Conservation (phyloP, 2,113 vertebrate genomes). For the Suricata suricatta region DNA sequence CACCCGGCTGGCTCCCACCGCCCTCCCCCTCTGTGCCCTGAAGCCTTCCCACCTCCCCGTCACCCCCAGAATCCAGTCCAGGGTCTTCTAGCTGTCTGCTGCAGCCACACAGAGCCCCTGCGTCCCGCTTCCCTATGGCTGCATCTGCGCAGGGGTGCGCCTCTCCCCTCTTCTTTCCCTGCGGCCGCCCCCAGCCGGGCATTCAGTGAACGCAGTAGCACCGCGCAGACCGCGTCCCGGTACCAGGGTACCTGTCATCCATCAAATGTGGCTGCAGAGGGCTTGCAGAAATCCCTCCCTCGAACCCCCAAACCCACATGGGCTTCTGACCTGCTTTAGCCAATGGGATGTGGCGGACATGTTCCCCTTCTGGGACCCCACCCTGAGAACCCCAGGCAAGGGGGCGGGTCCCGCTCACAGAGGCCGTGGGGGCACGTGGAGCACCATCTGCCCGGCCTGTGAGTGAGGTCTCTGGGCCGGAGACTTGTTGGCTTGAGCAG, state of each 20-base stretch:
- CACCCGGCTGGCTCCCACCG: not conserved
- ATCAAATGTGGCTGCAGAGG: not conserved
- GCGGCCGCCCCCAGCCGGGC: not conserved
- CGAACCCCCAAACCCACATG: not conserved
- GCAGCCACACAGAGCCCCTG: not conserved
- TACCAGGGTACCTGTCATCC: not conserved
- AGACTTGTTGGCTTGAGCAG: not conserved
- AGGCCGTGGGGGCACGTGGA: not conserved
- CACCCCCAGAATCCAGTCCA: not conserved
- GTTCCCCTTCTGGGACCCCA: not conserved
- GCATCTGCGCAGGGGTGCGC: no score
- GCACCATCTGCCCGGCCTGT: not conserved
- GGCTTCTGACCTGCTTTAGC: not conserved
- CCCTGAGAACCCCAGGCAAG: not conserved
- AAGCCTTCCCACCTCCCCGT: no score
- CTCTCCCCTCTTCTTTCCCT: not conserved
- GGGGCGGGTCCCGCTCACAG: not conserved
- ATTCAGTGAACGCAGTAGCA: not conserved
- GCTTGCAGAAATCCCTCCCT: not conserved
- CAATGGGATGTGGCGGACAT: not conserved
- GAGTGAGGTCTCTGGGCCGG: not conserved
- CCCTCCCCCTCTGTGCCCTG: not conserved
- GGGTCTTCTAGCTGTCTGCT: not conserved
- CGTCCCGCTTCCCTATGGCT: accelerated
- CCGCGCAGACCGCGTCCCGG: accelerated